Conservation (phyloP, 2,113 vertebrate genomes). For the Myiagra hebetior region DNA sequence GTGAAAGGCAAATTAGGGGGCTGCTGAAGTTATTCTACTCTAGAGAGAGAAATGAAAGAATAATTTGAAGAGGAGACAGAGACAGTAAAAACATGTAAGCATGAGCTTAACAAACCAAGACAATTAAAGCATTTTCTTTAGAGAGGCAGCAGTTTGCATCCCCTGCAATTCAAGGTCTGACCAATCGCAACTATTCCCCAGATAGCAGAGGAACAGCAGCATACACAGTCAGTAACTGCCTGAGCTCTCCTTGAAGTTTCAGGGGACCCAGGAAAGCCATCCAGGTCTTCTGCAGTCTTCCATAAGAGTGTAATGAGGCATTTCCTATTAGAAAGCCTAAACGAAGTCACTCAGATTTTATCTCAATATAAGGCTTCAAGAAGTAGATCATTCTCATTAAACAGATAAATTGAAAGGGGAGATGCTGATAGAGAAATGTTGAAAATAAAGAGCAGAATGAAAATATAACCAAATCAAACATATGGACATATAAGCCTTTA, state of each 20-base stretch:
- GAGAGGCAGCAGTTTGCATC: neutral
- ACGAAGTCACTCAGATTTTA: neutral
- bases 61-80: neutral
- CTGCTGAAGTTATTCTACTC: neutral
- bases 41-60: neutral
- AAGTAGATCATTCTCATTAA: neutral
- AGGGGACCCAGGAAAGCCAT: neutral
- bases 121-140: neutral
- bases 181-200: neutral
- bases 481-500: neutral
- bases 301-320: fast-evolving
- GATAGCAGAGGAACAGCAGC: neutral
- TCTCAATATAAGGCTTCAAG: neutral
- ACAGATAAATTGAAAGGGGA: neutral
- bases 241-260: neutral
- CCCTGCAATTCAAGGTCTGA: neutral
- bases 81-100: neutral
- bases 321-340: neutral
- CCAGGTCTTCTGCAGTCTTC: neutral
- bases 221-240: neutral
- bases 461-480: neutral
- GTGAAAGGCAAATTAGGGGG: neutral
- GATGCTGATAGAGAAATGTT: neutral
- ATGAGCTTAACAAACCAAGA: neutral
- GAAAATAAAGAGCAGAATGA: neutral